Percentiles rank a stretch among this genome's conserved stretches.
phyloP scores from a whole-genome alignment of 2,888 invertebrate genomes.

The Euphydryas editha region DNA sequence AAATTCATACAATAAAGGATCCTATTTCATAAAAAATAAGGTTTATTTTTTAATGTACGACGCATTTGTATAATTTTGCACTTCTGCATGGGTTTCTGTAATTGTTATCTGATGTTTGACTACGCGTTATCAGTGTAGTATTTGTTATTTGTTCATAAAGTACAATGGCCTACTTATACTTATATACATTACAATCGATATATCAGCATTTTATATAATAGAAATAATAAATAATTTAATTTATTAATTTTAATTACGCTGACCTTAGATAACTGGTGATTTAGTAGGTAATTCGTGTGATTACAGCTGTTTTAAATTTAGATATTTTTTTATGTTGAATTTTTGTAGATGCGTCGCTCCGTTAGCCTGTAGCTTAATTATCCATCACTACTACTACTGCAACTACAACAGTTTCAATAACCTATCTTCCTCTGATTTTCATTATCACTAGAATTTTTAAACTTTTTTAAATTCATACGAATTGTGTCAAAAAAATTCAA shows the following conservation, averaged over 20 bases:
- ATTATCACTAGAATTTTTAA: no score
- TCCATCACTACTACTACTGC: no score
- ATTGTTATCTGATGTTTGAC: slow-evolving; percentile 33
- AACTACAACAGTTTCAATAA: no score
- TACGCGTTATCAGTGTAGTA: slow-evolving; percentile 31
- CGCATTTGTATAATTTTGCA: slow-evolving; percentile 11
- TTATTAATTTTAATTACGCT: neutral
- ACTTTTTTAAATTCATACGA: no score
- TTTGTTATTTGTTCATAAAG: slow-evolving; percentile 33
- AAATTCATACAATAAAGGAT: neutral
- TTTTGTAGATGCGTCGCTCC: no score
- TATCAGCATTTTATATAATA: slow-evolving; percentile 3
- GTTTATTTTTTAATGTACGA: slow-evolving; percentile 7
- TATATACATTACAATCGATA: slow-evolving; percentile 25
- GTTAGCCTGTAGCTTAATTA: no score
- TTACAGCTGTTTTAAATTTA: no score
- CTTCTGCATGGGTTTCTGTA: slow-evolving; percentile 17
- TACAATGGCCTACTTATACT: slow-evolving; percentile 38
- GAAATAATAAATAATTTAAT: neutral
- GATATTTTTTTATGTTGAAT: no score
- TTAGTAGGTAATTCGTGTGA: no score
- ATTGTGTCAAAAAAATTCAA: no score
- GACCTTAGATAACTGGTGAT: neutral
- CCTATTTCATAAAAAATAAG: accelerated
- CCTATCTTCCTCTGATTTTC: no score